Evolutionary conservation across 2,113 vertebrate species (phyloP).

Genomic region (Columba janthina): DNA sequence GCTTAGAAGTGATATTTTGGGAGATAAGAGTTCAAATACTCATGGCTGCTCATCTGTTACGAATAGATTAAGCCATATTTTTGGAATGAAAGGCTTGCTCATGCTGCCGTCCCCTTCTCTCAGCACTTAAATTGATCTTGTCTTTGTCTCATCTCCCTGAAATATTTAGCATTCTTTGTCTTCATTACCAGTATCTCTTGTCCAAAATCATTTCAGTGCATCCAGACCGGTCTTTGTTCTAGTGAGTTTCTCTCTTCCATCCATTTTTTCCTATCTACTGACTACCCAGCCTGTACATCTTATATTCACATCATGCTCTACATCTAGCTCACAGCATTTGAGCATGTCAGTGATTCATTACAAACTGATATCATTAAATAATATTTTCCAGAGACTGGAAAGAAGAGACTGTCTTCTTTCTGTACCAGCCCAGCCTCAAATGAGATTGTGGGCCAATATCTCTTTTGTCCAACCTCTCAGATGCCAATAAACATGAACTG

Average conservation of each 20-base stretch:
- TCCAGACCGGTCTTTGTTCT: not conserved
- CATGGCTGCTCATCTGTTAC: not conserved
- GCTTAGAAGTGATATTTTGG: slow-evolving; percentile 40
- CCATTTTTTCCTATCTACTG: not conserved
- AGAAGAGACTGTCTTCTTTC: not conserved
- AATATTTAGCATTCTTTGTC: not conserved
- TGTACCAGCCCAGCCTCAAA: not conserved
- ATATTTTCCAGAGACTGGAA: not conserved
- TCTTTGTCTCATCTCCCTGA: not conserved
- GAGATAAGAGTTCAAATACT: slow-evolving; percentile 42
- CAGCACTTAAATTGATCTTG: slow-evolving; percentile 5
- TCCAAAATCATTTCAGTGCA: not conserved
- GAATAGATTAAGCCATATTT: slow-evolving; percentile 18
- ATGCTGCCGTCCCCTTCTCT: not conserved
- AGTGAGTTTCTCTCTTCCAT: not conserved
- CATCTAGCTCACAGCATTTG: not conserved
- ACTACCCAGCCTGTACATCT: not conserved
- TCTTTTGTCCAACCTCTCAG: not conserved
- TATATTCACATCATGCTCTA: not conserved
- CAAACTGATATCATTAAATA: not conserved
- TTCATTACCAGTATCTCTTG: not conserved
- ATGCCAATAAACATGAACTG: not conserved
- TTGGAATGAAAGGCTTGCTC: not conserved
- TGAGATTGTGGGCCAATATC: not conserved
- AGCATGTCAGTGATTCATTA: not conserved